Base-by-base conservation (phyloP, 2,888 invertebrate species). In the Lomographa bimaculata region DNA sequence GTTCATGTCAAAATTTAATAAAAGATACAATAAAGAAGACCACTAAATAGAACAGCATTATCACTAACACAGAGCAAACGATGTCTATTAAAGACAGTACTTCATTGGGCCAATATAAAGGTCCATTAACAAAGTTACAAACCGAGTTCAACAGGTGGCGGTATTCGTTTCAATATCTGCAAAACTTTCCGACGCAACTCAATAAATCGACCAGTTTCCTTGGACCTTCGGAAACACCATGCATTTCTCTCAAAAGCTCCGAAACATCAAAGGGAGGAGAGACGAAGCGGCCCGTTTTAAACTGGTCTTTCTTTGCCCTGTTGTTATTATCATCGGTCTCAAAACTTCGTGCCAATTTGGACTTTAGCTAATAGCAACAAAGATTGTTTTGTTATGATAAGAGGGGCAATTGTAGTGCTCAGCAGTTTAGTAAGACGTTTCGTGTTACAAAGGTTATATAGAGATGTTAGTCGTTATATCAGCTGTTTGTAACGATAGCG, bases 141-240 rank as follows among this genome's bases (percentile, higher is more conserved):
- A 70, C 68, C 60, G 68, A 58, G 66, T 59, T 76, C 86, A 86
- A 87, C 87, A 87, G 85, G 87, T 87, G 83, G 77, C 72, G 72
- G 78, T 73, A 83, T 85, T 85, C 84, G 79, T 86, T 87, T 87
- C 86, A 87, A 86, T 87, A 86, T 82, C 83, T 79, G 75, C 84
- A 79, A 85, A 87, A 87, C 79, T 86, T 86, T 78, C 79, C 73
- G 75, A 75, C 75, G 75, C 78, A 72, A 77, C 82, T 81, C 80
- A 72, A 81, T 77, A 83, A 82, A 83, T 71, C 79, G 85, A 67
- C 86, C 84, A 80, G 26, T 54, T 50, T 57, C 53, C 36, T 30
- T 17, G 8, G 55, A 54, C 26, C 61, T 53, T 41, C 51, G 46
- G 46, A 52, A 46, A 26, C 30, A 14, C 51, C 35, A 54, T 43